Base-by-base conservation (phyloP, 2,113 vertebrate genomes). In the Paraplagusia blochii region DNA sequence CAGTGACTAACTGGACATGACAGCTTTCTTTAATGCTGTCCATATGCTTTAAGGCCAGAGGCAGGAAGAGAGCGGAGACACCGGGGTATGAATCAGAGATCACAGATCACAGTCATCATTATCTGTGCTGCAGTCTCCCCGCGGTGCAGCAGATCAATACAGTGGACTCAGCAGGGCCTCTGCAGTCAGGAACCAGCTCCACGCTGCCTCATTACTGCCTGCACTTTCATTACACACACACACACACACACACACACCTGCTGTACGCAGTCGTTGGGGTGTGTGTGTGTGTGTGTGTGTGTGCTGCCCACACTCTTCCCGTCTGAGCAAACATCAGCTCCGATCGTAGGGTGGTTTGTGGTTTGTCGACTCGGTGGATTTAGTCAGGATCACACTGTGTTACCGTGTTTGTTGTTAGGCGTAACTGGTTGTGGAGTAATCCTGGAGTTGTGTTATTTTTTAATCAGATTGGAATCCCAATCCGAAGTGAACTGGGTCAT, bases 401-500 rank as follows among this genome's bases (percentile, higher is more conserved):
- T 29, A 29, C 22, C 6, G 22, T 29, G 22, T 29, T 29, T 29
- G 22, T 29, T 29, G 22, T 29, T 29, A 29, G 22, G 22, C 3
- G 6, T 29, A 29, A 29, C 22, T 4, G 2, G 22, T 65, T 53
- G 44, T 44, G 33, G 14, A 46, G 39, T 46, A 44, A 72, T 58
- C 39, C 34, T 3, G 34, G 5, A 49, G 61, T 40, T 50, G 11
- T 1, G 3, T 22, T 34, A 19, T 9, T 44, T 68, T 49, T 39
- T 6, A 29, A 29, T 29, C 22, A 29, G 22, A 29, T 29, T 29
- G 22, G 6, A 29, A 29, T 29, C 22, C 22, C 81, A 79, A 74
- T 84, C 69, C 70, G 68, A 58, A 35, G 39, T 16, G 84, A 89
- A 88, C 76, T 60, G 82, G 87, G 86, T 89, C 88, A 87, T 70